Percentiles rank a stretch among this genome's conserved stretches.
Conservation (phyloP, 2,888 invertebrate genomes). For the Silvanus unidentatus region DNA sequence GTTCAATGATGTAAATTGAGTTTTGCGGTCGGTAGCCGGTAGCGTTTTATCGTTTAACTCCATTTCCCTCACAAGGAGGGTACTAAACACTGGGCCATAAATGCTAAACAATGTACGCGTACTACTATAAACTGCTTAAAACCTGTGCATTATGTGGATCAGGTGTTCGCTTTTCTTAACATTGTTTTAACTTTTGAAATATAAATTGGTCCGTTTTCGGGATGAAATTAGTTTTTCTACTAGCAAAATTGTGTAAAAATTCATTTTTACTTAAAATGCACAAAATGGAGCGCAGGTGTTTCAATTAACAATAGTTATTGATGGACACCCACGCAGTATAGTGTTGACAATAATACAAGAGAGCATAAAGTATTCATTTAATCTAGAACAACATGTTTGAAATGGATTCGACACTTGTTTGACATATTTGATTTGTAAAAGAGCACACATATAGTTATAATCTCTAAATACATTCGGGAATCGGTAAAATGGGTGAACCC, state of each 20-base stretch:
- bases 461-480: too few species aligned
- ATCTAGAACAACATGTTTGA: constrained; percentile 9
- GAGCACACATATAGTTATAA: constrained; percentile 5
- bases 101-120: constrained; percentile 28
- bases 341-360: too few species aligned
- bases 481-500: constrained; percentile 12
- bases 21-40: constrained; percentile 30
- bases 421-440: constrained; percentile 11
- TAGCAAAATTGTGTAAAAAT: too few species aligned
- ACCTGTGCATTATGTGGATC: constrained; percentile 35
- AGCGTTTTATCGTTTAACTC: constrained; percentile 39
- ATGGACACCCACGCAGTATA: too few species aligned
- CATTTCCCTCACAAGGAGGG: constrained; percentile 29
- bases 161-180: constrained; percentile 28
- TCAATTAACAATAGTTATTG: not conserved
- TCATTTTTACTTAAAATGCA: too few species aligned
- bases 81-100: constrained; percentile 24
- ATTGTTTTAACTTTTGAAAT: constrained; percentile 25
- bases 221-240: too few species aligned
- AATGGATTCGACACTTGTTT: constrained; percentile 17
- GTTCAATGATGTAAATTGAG: constrained; percentile 38
- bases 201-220: constrained; percentile 13
- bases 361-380: constrained; percentile 7
- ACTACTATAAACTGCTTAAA: constrained; percentile 31
- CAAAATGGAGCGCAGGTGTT: not conserved